These are phyloP conservation scores for Prunella himalayana DNA, from an alignment of 2,113 vertebrate genomes.

Conservation along the genomic window DNA sequence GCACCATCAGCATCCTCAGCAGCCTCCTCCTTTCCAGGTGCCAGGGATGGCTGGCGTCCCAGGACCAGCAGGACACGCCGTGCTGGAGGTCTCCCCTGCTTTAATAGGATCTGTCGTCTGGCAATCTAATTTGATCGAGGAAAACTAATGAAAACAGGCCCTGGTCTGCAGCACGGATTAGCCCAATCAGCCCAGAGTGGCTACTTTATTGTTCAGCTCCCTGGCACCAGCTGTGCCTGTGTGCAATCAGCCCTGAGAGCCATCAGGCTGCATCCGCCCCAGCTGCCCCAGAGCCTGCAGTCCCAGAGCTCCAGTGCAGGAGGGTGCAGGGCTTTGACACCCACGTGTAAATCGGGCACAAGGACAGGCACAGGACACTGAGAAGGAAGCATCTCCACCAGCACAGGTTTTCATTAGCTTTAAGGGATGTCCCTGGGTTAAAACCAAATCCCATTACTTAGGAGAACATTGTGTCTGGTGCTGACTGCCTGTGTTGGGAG, in stretches of 20 bases:
- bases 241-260: conserved; percentile 54
- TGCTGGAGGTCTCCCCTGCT: conserved; percentile 24
- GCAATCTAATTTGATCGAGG: conserved; percentile 62
- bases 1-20: background rate
- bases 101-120: conserved; percentile 58
- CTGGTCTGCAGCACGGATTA: conserved; percentile 16
- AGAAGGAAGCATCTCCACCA: background rate
- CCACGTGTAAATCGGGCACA: fast-evolving
- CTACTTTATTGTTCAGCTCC: conserved; percentile 59
- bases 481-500: fast-evolving
- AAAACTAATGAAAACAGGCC: conserved; percentile 21
- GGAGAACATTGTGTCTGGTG: background rate
- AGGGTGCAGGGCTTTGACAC: background rate
- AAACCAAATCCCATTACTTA: background rate
- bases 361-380: background rate
- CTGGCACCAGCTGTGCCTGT: conserved; percentile 67
- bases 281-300: conserved; percentile 61
- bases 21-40: background rate
- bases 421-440: background rate
- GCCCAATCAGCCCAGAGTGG: conserved; percentile 26
- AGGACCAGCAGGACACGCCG: background rate
- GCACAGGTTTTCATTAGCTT: background rate
- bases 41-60: background rate
- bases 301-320: background rate
- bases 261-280: conserved; percentile 47